Evolutionary conservation across 2,797 vertebrate species (phyloP).

Genomic region (Mastacembelus armatus): DNA sequence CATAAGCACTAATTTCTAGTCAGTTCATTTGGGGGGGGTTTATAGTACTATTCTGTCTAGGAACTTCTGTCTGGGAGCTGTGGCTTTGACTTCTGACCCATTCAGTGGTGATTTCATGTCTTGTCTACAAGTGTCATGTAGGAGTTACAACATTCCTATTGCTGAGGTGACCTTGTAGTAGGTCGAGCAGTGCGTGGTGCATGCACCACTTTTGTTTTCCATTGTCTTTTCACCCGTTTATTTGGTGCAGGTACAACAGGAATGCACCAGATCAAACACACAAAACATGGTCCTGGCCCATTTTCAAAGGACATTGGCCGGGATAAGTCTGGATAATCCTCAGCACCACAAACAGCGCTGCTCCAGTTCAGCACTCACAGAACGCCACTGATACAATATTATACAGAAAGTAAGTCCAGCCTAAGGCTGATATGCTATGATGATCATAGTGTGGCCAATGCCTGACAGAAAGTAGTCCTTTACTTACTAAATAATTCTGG

Average conservation of each 20-base stretch:
- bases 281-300: conserved; percentile 34
- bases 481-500: conserved; percentile 21
- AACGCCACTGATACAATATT: conserved; percentile 16
- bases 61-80: neutral
- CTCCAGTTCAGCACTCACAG: conserved; percentile 22
- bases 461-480: neutral
- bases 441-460: conserved; percentile 15
- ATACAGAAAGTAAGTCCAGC: conserved; percentile 18
- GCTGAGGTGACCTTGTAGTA: conserved; percentile 33
- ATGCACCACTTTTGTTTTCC: conserved; percentile 15
- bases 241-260: conserved; percentile 27
- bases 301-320: conserved; percentile 55
- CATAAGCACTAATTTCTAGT: neutral
- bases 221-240: conserved; percentile 8
- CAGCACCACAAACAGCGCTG: conserved; percentile 37
- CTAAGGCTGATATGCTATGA: conserved; percentile 19
- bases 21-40: neutral
- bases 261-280: conserved; percentile 23
- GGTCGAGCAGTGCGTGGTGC: neutral
- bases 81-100: conserved; percentile 21
- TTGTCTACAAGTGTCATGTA: neutral
- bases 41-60: neutral
- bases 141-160: conserved; percentile 1
- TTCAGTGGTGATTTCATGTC: neutral
- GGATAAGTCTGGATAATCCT: conserved; percentile 59